Conservation (phyloP, 2,113 vertebrate genomes). For the Thalassoma bifasciatum region DNA sequence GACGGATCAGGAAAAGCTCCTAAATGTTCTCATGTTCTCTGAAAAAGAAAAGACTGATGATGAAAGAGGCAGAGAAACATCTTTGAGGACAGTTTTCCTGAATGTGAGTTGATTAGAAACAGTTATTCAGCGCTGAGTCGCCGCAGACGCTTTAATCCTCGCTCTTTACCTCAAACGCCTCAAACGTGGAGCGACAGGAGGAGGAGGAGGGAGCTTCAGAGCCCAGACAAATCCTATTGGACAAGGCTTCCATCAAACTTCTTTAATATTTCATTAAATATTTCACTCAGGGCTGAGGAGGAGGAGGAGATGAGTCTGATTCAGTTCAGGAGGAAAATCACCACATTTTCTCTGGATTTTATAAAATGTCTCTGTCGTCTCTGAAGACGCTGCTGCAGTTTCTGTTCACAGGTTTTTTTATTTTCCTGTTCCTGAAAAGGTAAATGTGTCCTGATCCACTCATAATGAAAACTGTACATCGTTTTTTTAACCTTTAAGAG, state of each 20-base stretch:
- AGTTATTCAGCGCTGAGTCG: constrained; percentile 18
- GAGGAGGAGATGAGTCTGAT: not conserved
- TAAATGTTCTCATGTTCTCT: not conserved
- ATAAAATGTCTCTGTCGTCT: no score
- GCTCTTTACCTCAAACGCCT: constrained; percentile 39
- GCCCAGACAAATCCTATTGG: constrained; percentile 16
- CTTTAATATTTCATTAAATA: not conserved
- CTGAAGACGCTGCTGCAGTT: no score
- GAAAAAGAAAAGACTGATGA: not conserved
- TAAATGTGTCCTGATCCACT: no score
- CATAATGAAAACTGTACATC: no score
- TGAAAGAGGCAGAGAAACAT: not conserved
- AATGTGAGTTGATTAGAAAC: constrained; percentile 11
- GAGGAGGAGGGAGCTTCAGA: constrained; percentile 1
- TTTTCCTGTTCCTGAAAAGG: no score
- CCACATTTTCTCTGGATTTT: no score
- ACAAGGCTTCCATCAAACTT: not conserved
- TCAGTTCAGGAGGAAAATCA: no score
- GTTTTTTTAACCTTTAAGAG: no score
- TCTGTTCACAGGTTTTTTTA: no score
- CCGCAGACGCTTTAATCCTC: constrained; percentile 42
- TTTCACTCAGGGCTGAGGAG: not conserved
- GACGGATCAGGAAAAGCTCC: not conserved
- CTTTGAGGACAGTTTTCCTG: not conserved
- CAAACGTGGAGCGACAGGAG: constrained; percentile 11